A percentile compares a stretch with the other conserved stretches of the same genome.
phyloP scores from a whole-genome alignment of 2,113 vertebrate genomes.

The Solea senegalensis region DNA sequence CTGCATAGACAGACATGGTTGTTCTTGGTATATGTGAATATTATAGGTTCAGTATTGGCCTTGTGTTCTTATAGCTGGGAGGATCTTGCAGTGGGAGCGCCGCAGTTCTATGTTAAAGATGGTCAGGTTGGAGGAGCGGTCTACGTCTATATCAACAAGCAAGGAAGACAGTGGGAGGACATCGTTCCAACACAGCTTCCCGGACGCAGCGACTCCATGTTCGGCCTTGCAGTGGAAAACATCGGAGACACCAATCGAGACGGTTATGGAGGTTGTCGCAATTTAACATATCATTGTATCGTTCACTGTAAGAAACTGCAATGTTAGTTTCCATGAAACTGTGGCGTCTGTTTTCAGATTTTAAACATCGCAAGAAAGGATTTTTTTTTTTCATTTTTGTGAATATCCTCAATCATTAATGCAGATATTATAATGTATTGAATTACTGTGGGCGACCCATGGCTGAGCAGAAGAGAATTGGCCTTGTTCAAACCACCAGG shows the following conservation, averaged over 20 bases:
- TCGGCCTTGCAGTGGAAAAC: conserved; percentile 90
- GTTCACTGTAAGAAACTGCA: too few relatives aligned
- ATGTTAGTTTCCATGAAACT: too few relatives aligned
- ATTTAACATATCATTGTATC: too few relatives aligned
- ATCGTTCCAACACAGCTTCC: conserved; percentile 81
- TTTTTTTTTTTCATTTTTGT: too few relatives aligned
- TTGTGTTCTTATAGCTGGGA: conserved; percentile 84
- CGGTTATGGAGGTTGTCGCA: conserved; percentile 83
- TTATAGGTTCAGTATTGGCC: background rate
- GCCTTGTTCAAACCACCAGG: too few relatives aligned
- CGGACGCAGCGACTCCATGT: conserved; percentile 90
- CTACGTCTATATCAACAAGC: conserved; percentile 89
- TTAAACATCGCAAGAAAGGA: too few relatives aligned
- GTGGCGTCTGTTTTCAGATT: too few relatives aligned
- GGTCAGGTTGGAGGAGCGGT: conserved; percentile 87
- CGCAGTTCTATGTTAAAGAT: conserved; percentile 88
- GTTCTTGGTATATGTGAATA: background rate
- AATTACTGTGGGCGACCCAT: too few relatives aligned
- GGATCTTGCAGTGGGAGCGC: conserved; percentile 92
- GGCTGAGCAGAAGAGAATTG: too few relatives aligned
- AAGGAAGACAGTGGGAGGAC: conserved; percentile 82
- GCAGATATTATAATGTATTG: too few relatives aligned
- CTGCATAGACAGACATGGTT: too few relatives aligned
- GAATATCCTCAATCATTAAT: too few relatives aligned
- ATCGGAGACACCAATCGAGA: conserved; percentile 92